Evolutionary conservation across 2,888 invertebrate species (phyloP).

Genomic region (Cosmorhoe ocellata): DNA sequence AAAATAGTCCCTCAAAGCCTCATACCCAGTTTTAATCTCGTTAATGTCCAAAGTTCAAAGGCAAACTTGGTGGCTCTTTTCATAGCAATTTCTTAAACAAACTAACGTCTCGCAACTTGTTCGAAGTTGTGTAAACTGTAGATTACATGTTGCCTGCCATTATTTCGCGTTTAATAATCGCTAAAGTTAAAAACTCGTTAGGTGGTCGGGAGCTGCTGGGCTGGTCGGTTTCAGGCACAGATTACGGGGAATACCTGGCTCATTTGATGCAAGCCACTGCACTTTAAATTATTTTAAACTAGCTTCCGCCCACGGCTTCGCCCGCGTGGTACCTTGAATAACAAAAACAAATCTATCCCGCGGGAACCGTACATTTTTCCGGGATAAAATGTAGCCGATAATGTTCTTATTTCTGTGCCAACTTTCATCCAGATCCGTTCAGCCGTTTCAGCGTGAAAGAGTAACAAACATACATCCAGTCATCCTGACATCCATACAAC

Average conservation of each 20-base stretch:
- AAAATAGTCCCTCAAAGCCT: slow-evolving; percentile 14
- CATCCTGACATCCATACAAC: too few relatives aligned
- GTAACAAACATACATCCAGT: too few relatives aligned
- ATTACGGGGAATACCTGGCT: slow-evolving; percentile 8
- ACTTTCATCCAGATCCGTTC: too few relatives aligned
- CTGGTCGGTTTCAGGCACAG: slow-evolving; percentile 15
- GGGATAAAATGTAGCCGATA: too few relatives aligned
- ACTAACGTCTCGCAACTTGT: slow-evolving; percentile 29
- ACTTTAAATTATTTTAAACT: too few relatives aligned
- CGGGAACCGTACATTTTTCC: too few relatives aligned
- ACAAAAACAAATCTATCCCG: too few relatives aligned
- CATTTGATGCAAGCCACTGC: background rate
- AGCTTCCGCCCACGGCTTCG: too few relatives aligned
- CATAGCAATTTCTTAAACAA: slow-evolving; percentile 32
- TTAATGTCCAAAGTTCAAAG: slow-evolving; percentile 25
- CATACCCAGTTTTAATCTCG: slow-evolving; percentile 25
- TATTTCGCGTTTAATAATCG: slow-evolving; percentile 52
- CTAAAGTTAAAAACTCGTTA: slow-evolving; percentile 64
- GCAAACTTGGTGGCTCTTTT: slow-evolving; percentile 19
- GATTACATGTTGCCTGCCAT: slow-evolving; percentile 35
- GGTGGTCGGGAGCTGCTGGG: slow-evolving; percentile 29
- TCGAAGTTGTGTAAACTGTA: slow-evolving; percentile 30
- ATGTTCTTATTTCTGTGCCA: too few relatives aligned
- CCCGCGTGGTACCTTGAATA: too few relatives aligned
- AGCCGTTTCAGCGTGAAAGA: too few relatives aligned